Conservation (phyloP, 2,113 vertebrate species). For the Agelaius phoeniceus region DNA sequence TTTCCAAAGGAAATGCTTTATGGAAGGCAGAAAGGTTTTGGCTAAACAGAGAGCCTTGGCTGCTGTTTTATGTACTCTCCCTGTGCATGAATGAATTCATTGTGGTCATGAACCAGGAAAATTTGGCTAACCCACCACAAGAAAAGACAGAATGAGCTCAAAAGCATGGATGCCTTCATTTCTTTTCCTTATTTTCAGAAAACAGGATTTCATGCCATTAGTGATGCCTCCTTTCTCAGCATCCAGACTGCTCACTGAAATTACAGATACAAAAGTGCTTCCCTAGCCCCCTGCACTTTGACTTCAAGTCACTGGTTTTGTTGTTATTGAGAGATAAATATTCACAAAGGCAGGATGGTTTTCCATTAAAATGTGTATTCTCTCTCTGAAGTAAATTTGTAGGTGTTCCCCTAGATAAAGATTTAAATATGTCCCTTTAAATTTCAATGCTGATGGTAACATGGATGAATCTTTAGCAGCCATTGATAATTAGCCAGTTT, state of each 20-base stretch:
- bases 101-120: neutral
- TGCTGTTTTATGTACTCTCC: neutral
- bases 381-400: neutral
- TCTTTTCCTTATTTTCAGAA: neutral
- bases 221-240: neutral
- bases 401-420: neutral
- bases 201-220: neutral
- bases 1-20: neutral
- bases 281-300: neutral
- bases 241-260: neutral
- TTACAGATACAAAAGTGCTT: neutral
- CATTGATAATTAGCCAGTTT: slow-evolving; percentile 29
- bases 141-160: neutral
- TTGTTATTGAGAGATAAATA: neutral
- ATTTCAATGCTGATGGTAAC: neutral
- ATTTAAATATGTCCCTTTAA: neutral
- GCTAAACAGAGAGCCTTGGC: neutral
- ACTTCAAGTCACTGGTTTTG: neutral
- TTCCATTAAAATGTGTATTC: neutral
- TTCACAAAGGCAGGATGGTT: neutral
- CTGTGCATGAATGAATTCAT: neutral
- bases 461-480: slow-evolving; percentile 19
- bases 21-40: neutral
- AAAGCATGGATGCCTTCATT: neutral
- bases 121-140: neutral